Evolutionary conservation across 1,140 invertebrate genomes (phyloP).

Genomic region (Cepaea nemoralis): DNA sequence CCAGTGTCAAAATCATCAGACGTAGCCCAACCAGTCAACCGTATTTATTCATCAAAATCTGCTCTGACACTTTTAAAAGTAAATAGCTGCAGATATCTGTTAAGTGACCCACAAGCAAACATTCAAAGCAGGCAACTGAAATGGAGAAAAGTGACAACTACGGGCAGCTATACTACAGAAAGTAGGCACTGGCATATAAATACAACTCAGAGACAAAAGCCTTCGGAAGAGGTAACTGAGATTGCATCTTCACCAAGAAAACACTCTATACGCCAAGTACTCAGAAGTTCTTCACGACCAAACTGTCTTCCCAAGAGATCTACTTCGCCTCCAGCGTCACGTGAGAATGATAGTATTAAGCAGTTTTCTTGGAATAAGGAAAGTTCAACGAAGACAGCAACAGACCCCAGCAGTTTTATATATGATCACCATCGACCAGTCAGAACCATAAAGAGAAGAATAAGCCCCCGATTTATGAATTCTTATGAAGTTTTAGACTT

Average conservation of each 20-base stretch:
- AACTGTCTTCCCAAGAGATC: neutral
- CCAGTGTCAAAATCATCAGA: neutral
- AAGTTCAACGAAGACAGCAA: neutral
- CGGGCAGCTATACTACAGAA: conserved; percentile 41
- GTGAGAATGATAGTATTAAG: neutral
- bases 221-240: neutral
- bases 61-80: conserved; percentile 8
- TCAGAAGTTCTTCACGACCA: neutral
- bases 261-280: neutral
- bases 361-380: neutral
- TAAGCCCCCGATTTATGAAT: neutral
- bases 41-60: conserved; percentile 24
- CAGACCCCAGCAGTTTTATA: neutral
- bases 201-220: neutral
- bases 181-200: conserved; percentile 40
- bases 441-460: neutral
- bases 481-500: neutral
- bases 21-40: conserved; percentile 1
- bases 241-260: neutral
- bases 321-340: neutral
- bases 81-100: neutral
- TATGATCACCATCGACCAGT: neutral
- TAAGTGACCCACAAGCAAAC: neutral
- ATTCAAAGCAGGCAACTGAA: conserved; percentile 30
- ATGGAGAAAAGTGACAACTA: conserved; percentile 35